Evolutionary conservation across 2,797 vertebrate genomes (phyloP), one percentile per base, ranked within the genome.

Genomic region (Pipistrellus nathusii): DNA sequence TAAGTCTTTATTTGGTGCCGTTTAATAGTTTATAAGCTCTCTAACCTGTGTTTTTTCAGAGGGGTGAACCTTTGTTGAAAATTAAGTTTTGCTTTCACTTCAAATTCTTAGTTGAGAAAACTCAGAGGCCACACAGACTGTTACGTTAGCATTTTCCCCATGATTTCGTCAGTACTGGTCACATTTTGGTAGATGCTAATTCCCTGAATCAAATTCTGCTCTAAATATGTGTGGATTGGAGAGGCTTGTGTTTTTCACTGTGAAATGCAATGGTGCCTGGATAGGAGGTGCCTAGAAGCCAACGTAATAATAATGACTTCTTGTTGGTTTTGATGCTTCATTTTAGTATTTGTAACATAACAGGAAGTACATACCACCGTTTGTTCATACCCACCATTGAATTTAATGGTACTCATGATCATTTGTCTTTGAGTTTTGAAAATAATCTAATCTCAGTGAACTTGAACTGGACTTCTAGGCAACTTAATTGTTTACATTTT

Each of bases 31-130:
- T 15, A 82, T 96, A 93, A 95, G 68, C 80, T 81, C 25, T 25
- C 64, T 66, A 51, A 68, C 51, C 55, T 80, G 9, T 55, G 62
- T 71, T 90, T 89, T 51, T 14, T 18, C 44, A 18, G 14, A 55
- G 30, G 44, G 64, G 55, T 14, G 66, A 14, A 69, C 21, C 21
- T 69, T 55, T 51, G 77, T 88, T 90, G 55, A 93, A 90, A 87
- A 71, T 57, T 14, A 81, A 66, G 46, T 89, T 96, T 93, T 87
- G 59, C 73, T 93, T 92, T 94, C 89, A 85, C 78, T 85, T 48
- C 83, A 87, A 68, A 62, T 80, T 89, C 89, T 96, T 44, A 55
- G 44, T 85, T 85, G 72, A 85, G 87, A 93, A 87, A 94, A 62
- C 59, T 84, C 88, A 85, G 53, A 94, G 82, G 71, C 84, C 32